Evolutionary conservation across 1,140 invertebrate genomes (phyloP).

Genomic region (Anoplophora glabripennis): DNA sequence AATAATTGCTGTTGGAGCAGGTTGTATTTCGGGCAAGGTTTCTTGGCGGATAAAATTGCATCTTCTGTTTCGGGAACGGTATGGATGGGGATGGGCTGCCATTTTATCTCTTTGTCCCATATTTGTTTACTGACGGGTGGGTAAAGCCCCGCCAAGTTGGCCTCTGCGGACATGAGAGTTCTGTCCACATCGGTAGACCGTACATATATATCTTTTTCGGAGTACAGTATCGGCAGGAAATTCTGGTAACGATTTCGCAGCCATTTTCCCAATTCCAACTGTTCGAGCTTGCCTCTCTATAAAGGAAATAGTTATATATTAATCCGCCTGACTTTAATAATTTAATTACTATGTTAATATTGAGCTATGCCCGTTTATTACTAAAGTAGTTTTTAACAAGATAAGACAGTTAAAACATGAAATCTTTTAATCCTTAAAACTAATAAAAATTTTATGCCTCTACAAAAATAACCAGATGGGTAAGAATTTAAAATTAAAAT

Average conservation of each 20-base stretch:
- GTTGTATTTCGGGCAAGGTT: conserved; percentile 64
- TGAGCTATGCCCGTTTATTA: no score
- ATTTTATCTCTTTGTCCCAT: conserved; percentile 69
- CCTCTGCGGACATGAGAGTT: conserved; percentile 84
- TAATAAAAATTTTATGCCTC: no score
- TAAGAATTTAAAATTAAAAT: no score
- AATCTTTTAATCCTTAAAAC: no score
- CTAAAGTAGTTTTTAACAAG: no score
- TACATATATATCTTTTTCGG: conserved; percentile 46
- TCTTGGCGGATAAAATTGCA: conserved; percentile 57
- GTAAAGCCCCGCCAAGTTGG: conserved; percentile 79
- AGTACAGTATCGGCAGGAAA: conserved; percentile 56
- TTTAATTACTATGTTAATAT: no score
- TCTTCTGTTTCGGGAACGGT: conserved; percentile 68
- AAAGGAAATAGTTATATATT: conserved; percentile 25
- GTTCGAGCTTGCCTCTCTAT: conserved; percentile 73
- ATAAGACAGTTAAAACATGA: no score
- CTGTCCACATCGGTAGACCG: conserved; percentile 82
- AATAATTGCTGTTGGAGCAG: conserved; percentile 56
- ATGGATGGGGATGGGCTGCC: conserved; percentile 90
- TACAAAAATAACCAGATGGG: no score
- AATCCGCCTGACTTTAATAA: no score
- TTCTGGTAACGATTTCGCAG: conserved; percentile 67
- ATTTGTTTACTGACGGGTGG: conserved; percentile 58
- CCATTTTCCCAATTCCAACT: conserved; percentile 75